Conservation (phyloP, 2,888 invertebrate species). For the Odontomyia ornata region DNA sequence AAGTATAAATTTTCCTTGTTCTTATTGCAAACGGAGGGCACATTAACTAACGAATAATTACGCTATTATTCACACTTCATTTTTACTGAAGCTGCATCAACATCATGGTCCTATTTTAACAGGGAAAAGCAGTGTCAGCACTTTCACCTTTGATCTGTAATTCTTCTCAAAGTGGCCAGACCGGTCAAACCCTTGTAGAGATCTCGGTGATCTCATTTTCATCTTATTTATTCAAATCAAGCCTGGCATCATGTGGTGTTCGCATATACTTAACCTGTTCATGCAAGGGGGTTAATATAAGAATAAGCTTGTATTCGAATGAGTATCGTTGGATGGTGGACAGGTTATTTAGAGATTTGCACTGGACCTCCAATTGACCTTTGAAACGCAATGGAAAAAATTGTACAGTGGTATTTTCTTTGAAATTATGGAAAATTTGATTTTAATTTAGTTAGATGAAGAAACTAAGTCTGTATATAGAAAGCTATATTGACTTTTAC, state of each 20-base stretch:
- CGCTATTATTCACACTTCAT: not conserved
- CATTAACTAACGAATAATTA: not conserved
- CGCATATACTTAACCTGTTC: not conserved
- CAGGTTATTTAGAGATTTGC: no score
- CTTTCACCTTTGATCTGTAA: conserved; percentile 21
- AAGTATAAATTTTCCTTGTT: not conserved
- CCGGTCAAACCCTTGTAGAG: not conserved
- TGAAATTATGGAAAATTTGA: no score
- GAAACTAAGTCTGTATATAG: no score
- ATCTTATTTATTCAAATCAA: conserved; percentile 14
- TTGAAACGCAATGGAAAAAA: no score
- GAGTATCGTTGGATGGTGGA: no score
- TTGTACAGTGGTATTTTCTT: no score
- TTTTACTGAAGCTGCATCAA: not conserved
- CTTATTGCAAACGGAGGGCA: not conserved
- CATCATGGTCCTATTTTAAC: not conserved
- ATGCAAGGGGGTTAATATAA: not conserved
- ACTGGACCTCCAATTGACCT: no score
- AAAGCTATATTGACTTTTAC: no score
- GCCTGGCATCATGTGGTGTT: not conserved
- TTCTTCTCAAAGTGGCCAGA: not conserved
- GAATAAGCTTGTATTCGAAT: not conserved
- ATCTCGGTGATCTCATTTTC: conserved; percentile 24
- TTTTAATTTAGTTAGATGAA: no score
- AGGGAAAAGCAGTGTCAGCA: not conserved